phyloP scores from a whole-genome alignment of 2,113 vertebrate genomes.

The Pangasianodon hypophthalmus region DNA sequence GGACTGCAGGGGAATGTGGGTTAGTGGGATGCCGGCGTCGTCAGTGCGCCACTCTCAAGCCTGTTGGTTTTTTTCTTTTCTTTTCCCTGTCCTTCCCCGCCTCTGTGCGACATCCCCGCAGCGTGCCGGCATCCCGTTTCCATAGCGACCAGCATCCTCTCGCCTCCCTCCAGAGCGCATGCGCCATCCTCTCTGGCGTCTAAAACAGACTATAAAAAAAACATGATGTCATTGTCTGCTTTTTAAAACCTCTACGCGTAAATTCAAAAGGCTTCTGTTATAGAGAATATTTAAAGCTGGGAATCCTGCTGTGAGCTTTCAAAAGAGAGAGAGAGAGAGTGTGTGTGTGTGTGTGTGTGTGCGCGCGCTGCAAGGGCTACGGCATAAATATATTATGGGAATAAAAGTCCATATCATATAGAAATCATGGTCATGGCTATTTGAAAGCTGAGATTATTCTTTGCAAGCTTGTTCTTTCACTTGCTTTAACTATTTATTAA shows the following conservation, averaged over 20 bases:
- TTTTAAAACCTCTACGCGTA: not conserved
- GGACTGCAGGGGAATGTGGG: constrained; percentile 39
- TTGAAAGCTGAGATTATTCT: too few relatives aligned
- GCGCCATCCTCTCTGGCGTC: not conserved
- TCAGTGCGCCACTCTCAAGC: constrained; percentile 19
- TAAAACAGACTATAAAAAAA: not conserved
- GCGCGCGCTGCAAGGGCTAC: too few relatives aligned
- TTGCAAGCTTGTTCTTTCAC: too few relatives aligned
- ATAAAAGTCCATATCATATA: too few relatives aligned
- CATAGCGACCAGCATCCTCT: constrained; percentile 69
- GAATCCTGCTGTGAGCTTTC: too few relatives aligned
- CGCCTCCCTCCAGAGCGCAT: not conserved
- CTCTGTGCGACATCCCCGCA: constrained; percentile 29
- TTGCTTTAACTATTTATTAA: too few relatives aligned
- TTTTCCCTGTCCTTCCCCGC: constrained; percentile 3
- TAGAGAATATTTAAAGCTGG: too few relatives aligned
- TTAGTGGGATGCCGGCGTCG: constrained; percentile 46
- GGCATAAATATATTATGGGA: too few relatives aligned
- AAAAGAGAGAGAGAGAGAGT: too few relatives aligned
- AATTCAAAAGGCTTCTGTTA: too few relatives aligned
- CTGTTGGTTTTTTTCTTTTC: constrained; percentile 2
- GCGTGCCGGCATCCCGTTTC: constrained; percentile 69
- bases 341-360: too few relatives aligned
- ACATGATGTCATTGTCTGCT: not conserved
- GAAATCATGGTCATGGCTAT: too few relatives aligned